Conservation (phyloP, 1,140 invertebrate species). For the Psix sp. region DNA sequence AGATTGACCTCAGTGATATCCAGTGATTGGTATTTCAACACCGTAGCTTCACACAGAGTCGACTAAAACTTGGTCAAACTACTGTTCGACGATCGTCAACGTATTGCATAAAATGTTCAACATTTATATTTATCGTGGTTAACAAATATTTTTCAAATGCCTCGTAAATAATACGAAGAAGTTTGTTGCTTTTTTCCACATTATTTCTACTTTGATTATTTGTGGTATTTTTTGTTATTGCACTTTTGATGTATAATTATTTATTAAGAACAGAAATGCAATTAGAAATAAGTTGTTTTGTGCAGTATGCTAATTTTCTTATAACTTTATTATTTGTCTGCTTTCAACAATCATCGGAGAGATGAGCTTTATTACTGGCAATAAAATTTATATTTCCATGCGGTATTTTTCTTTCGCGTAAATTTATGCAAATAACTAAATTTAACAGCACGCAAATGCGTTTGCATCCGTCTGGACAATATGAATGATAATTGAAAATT, state of each 20-base stretch:
- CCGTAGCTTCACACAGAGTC: slow-evolving; percentile 14
- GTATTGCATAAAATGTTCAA: slow-evolving; percentile 18
- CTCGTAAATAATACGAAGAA: no score
- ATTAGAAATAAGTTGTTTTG: no score
- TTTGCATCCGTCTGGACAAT: slow-evolving; percentile 17
- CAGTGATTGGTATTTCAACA: slow-evolving; percentile 38
- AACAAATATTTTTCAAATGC: not conserved
- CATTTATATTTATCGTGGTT: not conserved
- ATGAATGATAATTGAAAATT: slow-evolving; percentile 33
- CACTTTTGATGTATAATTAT: no score
- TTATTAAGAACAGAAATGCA: no score
- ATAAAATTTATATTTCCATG: no score
- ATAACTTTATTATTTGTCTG: slow-evolving; percentile 19
- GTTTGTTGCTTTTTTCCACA: no score
- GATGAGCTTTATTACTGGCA: slow-evolving; percentile 19
- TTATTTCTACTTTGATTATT: no score
- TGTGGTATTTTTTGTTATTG: no score
- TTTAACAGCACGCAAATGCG: slow-evolving; percentile 18
- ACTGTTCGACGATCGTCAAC: slow-evolving; percentile 9
- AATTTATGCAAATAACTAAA: slow-evolving; percentile 41
- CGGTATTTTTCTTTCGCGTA: slow-evolving; percentile 17
- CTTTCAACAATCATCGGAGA: slow-evolving; percentile 21
- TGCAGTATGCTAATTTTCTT: no score
- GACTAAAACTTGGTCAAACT: slow-evolving; percentile 33
- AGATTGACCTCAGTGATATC: slow-evolving; percentile 43